Base-by-base conservation (phyloP, 2,113 vertebrate species). In the Eulemur macaco region DNA sequence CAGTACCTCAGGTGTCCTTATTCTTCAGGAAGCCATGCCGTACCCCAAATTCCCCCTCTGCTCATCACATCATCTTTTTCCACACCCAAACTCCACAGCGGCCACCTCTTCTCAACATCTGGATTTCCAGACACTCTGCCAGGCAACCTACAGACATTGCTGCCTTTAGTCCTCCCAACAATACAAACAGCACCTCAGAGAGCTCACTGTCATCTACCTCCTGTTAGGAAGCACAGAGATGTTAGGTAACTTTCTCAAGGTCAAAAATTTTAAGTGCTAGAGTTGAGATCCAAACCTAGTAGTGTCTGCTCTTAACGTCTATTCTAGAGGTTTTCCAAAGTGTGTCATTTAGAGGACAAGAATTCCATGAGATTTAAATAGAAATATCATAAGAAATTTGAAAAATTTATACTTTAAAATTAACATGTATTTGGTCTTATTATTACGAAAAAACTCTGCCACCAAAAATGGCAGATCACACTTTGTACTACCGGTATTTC, bases 321-420 rank as follows among this genome's bases (percentile, higher is more conserved):
- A 39, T 27, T 76, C 20, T 64, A 37, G 39, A 27, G n/a, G 31
- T 81, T 86, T 96, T 74, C 39, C 45, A 76, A 84, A 94, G 31
- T 68, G 27, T 42, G 21, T 68, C 6, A 37, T 27, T 93, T 78
- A 93, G 60, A 89, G 90, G 20, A 82, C 18, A 91, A 94, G 1
- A 60, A 77, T 73, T 42, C 21, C 11, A 64, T 68, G n/a, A 50
- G 45, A 81, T 91, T 94, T 73, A 86, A 89, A 66, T 78, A 88
- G 8, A 15, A 81, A 78, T 12, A 34, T 11, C 6, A 3, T 78
- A 54, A 77, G 47, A 27, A 92, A 89, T 56, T 77, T 50, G 39
- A 71, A 94, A 45, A 92, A 18, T n/a, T 8, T 58, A 58, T 60
- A 69, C 80, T 95, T 97, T 31, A 54, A 68, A 92, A 80, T 54